Evolutionary conservation across 2,888 invertebrate species (phyloP).

Genomic region (Polymixis flavicincta): DNA sequence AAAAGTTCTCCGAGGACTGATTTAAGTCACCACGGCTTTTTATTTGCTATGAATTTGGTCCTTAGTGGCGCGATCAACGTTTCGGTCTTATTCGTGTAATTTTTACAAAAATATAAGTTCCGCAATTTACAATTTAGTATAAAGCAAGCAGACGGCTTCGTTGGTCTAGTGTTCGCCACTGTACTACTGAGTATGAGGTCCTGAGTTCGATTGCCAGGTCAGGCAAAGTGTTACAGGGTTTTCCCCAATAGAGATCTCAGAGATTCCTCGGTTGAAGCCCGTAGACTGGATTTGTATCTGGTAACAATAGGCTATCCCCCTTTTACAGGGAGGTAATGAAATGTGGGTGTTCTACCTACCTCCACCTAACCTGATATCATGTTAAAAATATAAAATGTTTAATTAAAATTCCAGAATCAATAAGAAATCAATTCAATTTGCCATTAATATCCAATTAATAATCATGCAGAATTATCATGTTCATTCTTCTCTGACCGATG

Average conservation of each 20-base stretch:
- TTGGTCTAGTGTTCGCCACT: too few species aligned
- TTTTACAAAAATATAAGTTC: too few species aligned
- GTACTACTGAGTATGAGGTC: too few species aligned
- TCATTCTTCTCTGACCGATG: background rate
- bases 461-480: background rate
- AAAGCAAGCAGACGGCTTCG: too few species aligned
- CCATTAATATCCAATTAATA: background rate
- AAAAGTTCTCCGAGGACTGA: constrained; percentile 31
- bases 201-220: too few species aligned
- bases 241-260: too few species aligned
- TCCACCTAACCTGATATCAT: background rate
- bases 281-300: too few species aligned
- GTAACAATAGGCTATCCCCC: too few species aligned
- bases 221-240: too few species aligned
- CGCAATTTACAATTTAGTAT: too few species aligned
- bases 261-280: too few species aligned
- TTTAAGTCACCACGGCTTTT: constrained; percentile 23
- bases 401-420: background rate
- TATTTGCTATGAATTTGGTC: constrained; percentile 4
- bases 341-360: background rate
- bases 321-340: too few species aligned
- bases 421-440: background rate
- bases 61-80: background rate
- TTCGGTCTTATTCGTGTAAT: background rate
- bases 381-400: background rate